Conservation (phyloP, 2,113 vertebrate species). For the Phoxinus phoxinus region DNA sequence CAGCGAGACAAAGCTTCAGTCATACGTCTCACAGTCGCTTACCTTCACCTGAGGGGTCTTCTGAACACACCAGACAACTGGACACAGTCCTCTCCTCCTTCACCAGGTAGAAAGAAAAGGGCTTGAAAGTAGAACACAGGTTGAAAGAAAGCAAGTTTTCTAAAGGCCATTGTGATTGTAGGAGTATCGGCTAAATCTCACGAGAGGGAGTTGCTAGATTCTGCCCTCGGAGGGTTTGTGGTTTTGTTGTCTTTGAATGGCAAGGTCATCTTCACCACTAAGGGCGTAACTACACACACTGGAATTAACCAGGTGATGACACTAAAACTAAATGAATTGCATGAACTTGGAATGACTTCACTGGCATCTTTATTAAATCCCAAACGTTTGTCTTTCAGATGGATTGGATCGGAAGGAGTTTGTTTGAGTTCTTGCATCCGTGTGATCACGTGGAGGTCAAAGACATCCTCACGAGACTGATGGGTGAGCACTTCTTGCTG, state of each 20-base stretch:
- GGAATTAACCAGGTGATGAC: conserved; percentile 64
- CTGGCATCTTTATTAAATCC: neutral
- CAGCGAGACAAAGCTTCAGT: conserved; percentile 65
- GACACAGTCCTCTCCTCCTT: neutral
- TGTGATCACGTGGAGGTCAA: conserved; percentile 64
- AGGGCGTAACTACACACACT: conserved; percentile 53
- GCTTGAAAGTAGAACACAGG: neutral
- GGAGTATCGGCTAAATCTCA: conserved; percentile 6
- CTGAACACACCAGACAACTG: conserved; percentile 25
- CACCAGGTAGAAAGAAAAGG: conserved; percentile 3
- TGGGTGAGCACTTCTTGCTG: conserved; percentile 46
- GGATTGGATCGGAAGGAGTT: conserved; percentile 63
- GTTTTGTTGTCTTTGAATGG: conserved; percentile 61
- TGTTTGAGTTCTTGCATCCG: conserved; percentile 65
- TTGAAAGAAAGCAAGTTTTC: neutral
- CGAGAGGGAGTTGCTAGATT: conserved; percentile 50
- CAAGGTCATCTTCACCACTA: conserved; percentile 62
- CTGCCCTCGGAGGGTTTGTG: conserved; percentile 60
- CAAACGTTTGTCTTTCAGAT: conserved; percentile 42
- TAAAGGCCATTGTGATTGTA: conserved; percentile 22
- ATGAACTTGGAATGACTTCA: neutral
- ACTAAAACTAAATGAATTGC: neutral
- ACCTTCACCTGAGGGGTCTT: conserved; percentile 58
- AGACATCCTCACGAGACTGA: conserved; percentile 55
- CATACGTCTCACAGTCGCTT: conserved; percentile 60